These are phyloP conservation scores for Chascanopsetta lugubris DNA, from an alignment of 2,113 vertebrate species.

Conservation along the genomic window DNA sequence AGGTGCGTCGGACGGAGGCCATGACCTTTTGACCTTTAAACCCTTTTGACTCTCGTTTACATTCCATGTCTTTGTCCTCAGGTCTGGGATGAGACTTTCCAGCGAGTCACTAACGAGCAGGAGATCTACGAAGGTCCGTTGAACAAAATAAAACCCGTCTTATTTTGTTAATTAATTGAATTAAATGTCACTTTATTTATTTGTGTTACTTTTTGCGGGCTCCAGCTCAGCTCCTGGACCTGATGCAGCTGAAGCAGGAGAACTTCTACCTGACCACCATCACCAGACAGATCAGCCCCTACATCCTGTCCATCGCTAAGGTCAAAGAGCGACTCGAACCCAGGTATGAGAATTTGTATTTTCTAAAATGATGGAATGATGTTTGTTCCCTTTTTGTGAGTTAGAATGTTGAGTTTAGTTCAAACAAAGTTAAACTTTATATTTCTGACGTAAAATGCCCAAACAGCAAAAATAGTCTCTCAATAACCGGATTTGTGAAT, in stretches of 20 bases:
- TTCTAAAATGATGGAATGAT: too few relatives aligned
- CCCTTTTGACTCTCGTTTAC: too few relatives aligned
- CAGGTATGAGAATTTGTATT: too few relatives aligned
- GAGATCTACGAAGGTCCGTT: conserved; percentile 94
- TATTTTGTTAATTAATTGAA: not conserved
- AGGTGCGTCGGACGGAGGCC: conserved; percentile 76
- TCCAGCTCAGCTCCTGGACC: conserved; percentile 92
- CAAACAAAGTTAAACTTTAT: too few relatives aligned
- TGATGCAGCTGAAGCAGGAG: conserved; percentile 92
- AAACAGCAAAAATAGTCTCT: too few relatives aligned
- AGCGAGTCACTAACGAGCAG: conserved; percentile 89
- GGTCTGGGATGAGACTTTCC: conserved; percentile 94
- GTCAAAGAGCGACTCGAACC: conserved; percentile 93
- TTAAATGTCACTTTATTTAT: not conserved
- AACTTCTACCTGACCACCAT: conserved; percentile 90
- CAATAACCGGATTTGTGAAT: too few relatives aligned
- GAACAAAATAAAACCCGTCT: not conserved
- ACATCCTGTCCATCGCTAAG: conserved; percentile 91
- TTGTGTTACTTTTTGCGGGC: not conserved
- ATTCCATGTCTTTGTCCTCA: conserved; percentile 64
- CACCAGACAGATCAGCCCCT: conserved; percentile 90
- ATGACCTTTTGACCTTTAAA: conserved; percentile 34
- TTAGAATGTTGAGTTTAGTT: too few relatives aligned
- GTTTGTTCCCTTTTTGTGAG: too few relatives aligned
- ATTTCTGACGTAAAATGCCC: too few relatives aligned